Evolutionary conservation across 2,888 invertebrate genomes (phyloP).

Genomic region (Conistra vaccinii): DNA sequence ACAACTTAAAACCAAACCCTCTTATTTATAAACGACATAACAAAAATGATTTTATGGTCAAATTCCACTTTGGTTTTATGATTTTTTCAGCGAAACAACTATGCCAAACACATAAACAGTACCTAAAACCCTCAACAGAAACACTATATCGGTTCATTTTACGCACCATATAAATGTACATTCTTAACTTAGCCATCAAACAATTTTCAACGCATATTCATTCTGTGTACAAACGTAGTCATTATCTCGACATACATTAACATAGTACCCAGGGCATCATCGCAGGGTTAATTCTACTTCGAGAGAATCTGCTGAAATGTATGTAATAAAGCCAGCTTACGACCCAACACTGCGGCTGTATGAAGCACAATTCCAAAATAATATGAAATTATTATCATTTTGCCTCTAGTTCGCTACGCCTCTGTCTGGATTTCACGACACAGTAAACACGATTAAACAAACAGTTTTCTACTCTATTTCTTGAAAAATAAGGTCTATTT

Average conservation of each 20-base stretch:
- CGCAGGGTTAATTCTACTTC: conserved; percentile 65
- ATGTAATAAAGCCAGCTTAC: conserved; percentile 69
- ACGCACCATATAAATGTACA: conserved; percentile 12
- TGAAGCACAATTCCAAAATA: conserved; percentile 69
- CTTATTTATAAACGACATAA: conserved; percentile 4
- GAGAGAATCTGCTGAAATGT: conserved; percentile 68
- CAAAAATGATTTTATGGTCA: conserved; percentile 24
- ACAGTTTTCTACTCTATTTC: conserved; percentile 40
- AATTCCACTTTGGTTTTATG: conserved; percentile 29
- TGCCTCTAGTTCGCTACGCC: conserved; percentile 59
- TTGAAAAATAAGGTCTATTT: conserved; percentile 27
- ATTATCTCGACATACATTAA: conserved; percentile 63
- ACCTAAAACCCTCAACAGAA: conserved; percentile 2
- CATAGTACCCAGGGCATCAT: conserved; percentile 61
- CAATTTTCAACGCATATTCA: conserved; percentile 54
- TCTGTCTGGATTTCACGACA: conserved; percentile 65
- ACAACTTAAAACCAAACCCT: neutral
- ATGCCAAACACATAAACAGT: conserved; percentile 8
- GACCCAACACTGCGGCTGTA: conserved; percentile 62
- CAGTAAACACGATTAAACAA: conserved; percentile 54
- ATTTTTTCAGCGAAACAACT: conserved; percentile 4
- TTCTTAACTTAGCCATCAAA: conserved; percentile 39
- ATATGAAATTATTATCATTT: conserved; percentile 71
- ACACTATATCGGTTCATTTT: conserved; percentile 14
- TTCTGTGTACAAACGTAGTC: conserved; percentile 41